Evolutionary conservation across 2,888 invertebrate genomes (phyloP), one percentile per base, ranked within the genome.

Genomic region (Trissolcus japonicus): DNA sequence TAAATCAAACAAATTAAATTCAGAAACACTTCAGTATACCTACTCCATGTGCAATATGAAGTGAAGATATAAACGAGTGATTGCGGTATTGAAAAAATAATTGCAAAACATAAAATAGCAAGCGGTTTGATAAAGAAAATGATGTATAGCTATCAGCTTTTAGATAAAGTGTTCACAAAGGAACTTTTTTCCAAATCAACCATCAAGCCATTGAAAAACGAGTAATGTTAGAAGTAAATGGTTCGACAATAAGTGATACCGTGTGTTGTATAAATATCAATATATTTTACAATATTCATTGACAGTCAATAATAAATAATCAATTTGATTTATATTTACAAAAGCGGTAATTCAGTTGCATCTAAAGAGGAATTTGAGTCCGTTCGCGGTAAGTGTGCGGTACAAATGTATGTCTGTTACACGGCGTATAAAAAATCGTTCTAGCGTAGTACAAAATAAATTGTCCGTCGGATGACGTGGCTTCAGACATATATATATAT

Each of bases 261-360:
- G 13, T 9, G 11, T 53, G 21, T 16, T 62, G 82, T 88, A 87
- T 88, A 88, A 89, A 88, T 89, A 88, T 84, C 79, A 83, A 82
- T 88, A 84, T 88, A 86, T 85, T 87, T 83, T 80, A 86, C 81
- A 83, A 83, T 86, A 83, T 84, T 85, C 83, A 83, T 86, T 87
- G 88, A 87, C 88, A 83, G 86, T 88, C 85, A 88, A 88, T 35
- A 35, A 35, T 89, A 89, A 89, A 88, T 88, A 89, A 35, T 35
- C 35, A 35, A 35, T 85, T 83, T 86, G 77, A 78, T 55, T 78
- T 59, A 57, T 80, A 80, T 78, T 73, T 80, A 79, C 79, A 79
- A 79, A 69, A 76, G 75, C 75, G 72, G 63, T 61, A 51, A 19
- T 57, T 62, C 17, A 59, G 54, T 51, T 53, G 55, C 35, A 54